A percentile compares a stretch with the other conserved stretches of the same genome.
Evolutionary conservation across 2,113 vertebrate genomes (phyloP).

Genomic region (Nettapus auritus): DNA sequence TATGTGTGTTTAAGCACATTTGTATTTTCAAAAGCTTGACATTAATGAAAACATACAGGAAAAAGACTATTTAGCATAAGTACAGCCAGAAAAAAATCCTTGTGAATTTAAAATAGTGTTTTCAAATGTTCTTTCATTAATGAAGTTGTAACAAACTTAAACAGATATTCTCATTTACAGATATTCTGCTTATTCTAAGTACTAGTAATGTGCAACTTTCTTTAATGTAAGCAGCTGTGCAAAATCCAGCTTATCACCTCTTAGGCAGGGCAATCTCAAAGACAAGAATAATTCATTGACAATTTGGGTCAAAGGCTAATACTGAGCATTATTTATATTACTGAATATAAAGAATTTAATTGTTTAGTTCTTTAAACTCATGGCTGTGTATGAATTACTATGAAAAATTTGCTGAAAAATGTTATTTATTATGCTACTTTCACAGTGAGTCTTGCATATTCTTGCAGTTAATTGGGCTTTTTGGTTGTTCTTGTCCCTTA

Average conservation of each 20-base stretch:
- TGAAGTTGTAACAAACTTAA: not conserved
- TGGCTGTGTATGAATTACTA: not conserved
- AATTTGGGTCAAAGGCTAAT: not conserved
- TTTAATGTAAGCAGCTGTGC: not conserved
- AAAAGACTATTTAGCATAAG: not conserved
- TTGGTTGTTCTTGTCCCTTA: not conserved
- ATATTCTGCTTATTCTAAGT: not conserved
- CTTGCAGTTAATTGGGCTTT: not conserved
- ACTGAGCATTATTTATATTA: not conserved
- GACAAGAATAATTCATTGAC: not conserved
- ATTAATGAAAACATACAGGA: not conserved
- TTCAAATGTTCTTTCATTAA: not conserved
- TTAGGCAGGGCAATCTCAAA: not conserved
- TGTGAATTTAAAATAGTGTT: not conserved
- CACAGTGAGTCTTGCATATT: not conserved
- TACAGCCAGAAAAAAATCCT: not conserved
- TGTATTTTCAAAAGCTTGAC: not conserved
- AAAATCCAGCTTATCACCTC: not conserved
- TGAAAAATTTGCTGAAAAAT: conserved; percentile 1
- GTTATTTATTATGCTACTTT: not conserved
- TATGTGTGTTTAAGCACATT: not conserved
- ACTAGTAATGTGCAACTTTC: not conserved
- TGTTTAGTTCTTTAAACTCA: not conserved
- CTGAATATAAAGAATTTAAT: not conserved
- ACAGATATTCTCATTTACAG: not conserved